phyloP scores from a whole-genome alignment of 2,888 invertebrate genomes.

The Eledona agricola region DNA sequence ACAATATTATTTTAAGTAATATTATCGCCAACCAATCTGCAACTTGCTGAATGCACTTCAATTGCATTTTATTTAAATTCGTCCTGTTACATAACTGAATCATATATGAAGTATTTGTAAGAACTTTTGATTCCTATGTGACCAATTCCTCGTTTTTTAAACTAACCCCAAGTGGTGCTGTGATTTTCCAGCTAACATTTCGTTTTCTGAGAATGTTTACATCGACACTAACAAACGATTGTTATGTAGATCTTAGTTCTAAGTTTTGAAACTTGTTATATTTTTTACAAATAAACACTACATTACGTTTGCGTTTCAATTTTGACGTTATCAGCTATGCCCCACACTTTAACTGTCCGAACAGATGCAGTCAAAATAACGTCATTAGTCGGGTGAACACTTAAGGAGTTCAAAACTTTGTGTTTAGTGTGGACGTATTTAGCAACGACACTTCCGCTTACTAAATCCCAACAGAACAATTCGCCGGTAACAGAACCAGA shows the following conservation, averaged over 20 bases:
- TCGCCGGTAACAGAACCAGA: constrained; percentile 91
- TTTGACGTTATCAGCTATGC: constrained; percentile 51
- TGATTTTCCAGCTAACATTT: constrained; percentile 42
- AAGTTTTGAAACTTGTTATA: constrained; percentile 15
- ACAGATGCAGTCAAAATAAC: constrained; percentile 78
- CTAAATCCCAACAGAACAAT: constrained; percentile 89
- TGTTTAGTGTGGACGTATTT: constrained; percentile 65
- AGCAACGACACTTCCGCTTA: constrained; percentile 72
- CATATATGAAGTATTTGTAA: constrained; percentile 5
- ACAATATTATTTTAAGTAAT: no score
- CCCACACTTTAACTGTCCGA: constrained; percentile 77
- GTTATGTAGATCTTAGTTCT: constrained; percentile 17
- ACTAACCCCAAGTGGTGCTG: constrained; percentile 25
- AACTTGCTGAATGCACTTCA: no score
- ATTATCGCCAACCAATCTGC: no score
- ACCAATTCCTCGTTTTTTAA: constrained; percentile 22
- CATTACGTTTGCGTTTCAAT: constrained; percentile 18
- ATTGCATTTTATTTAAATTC: no score
- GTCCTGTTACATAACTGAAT: no score
- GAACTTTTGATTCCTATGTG: constrained; percentile 12
- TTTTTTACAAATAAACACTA: constrained; percentile 27
- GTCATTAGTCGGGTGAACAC: constrained; percentile 81
- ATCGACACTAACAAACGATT: constrained; percentile 12
- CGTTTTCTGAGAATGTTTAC: constrained; percentile 30
- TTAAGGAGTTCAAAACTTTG: constrained; percentile 79